Conservation (phyloP, 1,140 invertebrate genomes). For the Apis mellifera region Amel_HAv3.1 CM009941.2:14969501-14970000, state of each 20-base stretch:
- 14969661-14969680: not conserved
- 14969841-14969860: not conserved
- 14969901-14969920: no score
- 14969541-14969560: not conserved
- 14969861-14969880: not conserved
- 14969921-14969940: no score
- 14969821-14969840: no score
- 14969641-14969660: not conserved
- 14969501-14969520: not conserved
- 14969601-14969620: not conserved
- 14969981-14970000: no score
- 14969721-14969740: not conserved
- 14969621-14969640: not conserved
- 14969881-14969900: not conserved
- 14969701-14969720: not conserved
- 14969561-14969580: slow-evolving; percentile 27
- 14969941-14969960: no score
- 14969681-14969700: not conserved
- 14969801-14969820: not conserved
- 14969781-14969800: no score
- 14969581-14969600: slow-evolving; percentile 8
- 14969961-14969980: no score
- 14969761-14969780: not conserved
- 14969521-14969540: not conserved
- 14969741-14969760: not conserved